phyloP scores from a whole-genome alignment of 2,113 vertebrate genomes.

The Gallinago media region DNA sequence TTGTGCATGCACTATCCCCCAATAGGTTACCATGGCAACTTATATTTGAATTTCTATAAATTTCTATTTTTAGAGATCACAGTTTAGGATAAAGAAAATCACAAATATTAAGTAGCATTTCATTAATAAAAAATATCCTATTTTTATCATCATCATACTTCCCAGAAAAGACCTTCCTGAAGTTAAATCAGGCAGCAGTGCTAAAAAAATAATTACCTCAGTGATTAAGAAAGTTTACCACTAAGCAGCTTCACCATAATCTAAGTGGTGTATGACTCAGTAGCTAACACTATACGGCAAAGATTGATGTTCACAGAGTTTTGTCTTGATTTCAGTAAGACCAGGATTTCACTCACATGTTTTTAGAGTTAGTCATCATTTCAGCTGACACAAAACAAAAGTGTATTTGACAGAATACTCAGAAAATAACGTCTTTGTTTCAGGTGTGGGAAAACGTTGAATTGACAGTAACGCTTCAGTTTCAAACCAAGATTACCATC shows the following conservation, averaged over 20 bases:
- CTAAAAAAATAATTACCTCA: neutral
- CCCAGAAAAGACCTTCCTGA: neutral
- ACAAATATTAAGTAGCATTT: slow-evolving; percentile 43
- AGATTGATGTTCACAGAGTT: neutral
- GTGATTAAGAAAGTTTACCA: slow-evolving; percentile 24
- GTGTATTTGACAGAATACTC: neutral
- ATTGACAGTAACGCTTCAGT: neutral
- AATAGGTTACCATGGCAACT: slow-evolving; percentile 81
- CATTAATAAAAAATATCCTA: slow-evolving; percentile 10
- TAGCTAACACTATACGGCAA: neutral
- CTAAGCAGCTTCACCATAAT: neutral
- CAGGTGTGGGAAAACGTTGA: neutral
- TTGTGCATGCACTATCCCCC: slow-evolving; percentile 63
- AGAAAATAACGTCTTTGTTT: neutral
- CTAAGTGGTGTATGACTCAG: neutral
- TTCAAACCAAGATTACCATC: neutral
- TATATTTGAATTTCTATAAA: slow-evolving; percentile 78
- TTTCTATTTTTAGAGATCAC: slow-evolving; percentile 75
- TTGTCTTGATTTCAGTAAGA: neutral
- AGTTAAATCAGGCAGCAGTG: neutral
- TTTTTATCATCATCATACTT: neutral
- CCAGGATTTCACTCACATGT: neutral
- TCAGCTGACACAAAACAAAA: slow-evolving; percentile 32
- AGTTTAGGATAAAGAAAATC: slow-evolving; percentile 59
- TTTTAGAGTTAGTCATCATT: slow-evolving; percentile 37